A percentile compares a stretch with the other conserved stretches of the same genome.
Conservation (phyloP, 2,888 invertebrate genomes). For the Drosophila affinis region DNA sequence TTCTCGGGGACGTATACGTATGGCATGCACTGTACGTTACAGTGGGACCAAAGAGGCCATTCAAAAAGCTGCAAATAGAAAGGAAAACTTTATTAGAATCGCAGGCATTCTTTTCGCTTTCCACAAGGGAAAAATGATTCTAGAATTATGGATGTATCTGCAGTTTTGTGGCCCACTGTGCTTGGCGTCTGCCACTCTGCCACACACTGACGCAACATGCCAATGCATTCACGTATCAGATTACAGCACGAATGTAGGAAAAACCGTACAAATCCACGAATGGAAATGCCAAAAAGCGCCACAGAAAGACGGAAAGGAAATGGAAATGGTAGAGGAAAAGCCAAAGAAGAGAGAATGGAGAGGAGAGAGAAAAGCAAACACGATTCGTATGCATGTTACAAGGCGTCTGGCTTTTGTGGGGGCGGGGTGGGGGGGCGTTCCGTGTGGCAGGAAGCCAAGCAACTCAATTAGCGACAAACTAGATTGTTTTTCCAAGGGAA, state of each 20-base stretch:
- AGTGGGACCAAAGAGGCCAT: constrained; percentile 9
- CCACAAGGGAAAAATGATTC: too few relatives aligned
- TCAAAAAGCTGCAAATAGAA: neutral
- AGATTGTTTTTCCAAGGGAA: constrained; percentile 6
- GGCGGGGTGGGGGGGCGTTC: neutral
- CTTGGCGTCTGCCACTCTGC: constrained; percentile 34
- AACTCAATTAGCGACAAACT: constrained; percentile 71
- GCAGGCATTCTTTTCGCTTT: too few relatives aligned
- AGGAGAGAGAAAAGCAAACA: constrained; percentile 14
- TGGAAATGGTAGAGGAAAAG: constrained; percentile 14
- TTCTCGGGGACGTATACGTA: constrained; percentile 7
- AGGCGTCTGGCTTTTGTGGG: constrained; percentile 39
- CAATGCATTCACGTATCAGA: constrained; percentile 56
- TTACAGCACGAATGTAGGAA: constrained; percentile 70
- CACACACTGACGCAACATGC: constrained; percentile 43
- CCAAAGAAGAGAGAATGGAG: constrained; percentile 10
- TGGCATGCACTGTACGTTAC: constrained; percentile 12
- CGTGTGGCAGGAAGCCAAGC: constrained; percentile 67
- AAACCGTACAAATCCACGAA: constrained; percentile 55
- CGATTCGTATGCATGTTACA: constrained; percentile 59
- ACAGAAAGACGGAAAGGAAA: constrained; percentile 5
- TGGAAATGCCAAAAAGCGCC: constrained; percentile 26
- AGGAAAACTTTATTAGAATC: neutral
- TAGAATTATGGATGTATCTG: too few relatives aligned
- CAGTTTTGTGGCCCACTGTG: constrained; percentile 17